Conservation (phyloP, 2,113 vertebrate species). For the Lagenorhynchus albirostris region DNA sequence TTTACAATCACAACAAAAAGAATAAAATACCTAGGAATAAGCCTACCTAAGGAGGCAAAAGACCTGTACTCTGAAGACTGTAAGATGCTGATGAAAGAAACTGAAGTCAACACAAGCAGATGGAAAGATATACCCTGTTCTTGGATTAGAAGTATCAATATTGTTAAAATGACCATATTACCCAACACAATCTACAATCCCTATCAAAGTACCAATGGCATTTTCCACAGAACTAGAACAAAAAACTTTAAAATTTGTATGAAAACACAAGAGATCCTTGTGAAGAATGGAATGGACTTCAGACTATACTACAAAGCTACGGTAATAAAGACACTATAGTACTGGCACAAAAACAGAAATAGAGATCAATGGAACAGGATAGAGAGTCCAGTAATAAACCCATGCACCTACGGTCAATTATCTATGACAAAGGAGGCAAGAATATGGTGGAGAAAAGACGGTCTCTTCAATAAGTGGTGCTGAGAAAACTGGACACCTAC, state of each 20-base stretch:
- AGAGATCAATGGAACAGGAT: accelerated
- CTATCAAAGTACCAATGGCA: not conserved
- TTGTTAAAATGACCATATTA: not conserved
- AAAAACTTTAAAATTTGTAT: not conserved
- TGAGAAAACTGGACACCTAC: not conserved
- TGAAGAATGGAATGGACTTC: not conserved
- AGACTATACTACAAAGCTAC: not conserved
- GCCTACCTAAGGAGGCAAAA: not conserved
- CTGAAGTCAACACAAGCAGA: not conserved
- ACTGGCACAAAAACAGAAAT: not conserved
- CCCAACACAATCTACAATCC: not conserved
- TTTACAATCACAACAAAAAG: not conserved
- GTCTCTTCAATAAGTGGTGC: not conserved
- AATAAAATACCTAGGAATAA: not conserved
- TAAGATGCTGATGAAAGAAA: not conserved
- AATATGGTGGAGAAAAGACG: not conserved
- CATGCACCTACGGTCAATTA: not conserved
- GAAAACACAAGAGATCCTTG: not conserved
- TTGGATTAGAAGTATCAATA: not conserved
- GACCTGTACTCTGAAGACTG: not conserved
- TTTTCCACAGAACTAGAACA: not conserved
- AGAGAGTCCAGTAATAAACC: not conserved
- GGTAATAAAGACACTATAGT: not conserved
- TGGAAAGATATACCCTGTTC: too few relatives aligned
- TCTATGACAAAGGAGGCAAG: not conserved